Evolutionary conservation across 2,797 vertebrate genomes (phyloP), one percentile per base, ranked within the genome.

Genomic region (Sebastolobus alascanus): DNA sequence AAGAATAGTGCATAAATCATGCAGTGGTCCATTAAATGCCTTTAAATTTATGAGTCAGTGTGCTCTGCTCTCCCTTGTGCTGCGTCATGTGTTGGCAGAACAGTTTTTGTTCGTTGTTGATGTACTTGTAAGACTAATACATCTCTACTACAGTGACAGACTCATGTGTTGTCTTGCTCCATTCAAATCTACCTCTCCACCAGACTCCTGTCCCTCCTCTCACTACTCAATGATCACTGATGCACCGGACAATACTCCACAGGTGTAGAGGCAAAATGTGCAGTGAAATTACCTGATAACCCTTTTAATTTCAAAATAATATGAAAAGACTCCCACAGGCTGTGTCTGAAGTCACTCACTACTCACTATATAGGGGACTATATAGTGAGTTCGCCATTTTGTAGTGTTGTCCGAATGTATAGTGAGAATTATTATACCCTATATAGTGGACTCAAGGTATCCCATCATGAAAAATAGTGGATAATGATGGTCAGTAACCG

Each of bases 41-140:
- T 70, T 69, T 54, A 35, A 43, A 69, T 73, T 3, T 14, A 69
- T 13, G 18, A 63, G 29, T 71, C 11, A 37, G 31, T 18, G 54
- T 63, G n/a, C 29, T 50, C 64, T 54, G 31, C 22, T 67, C 50
- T 29, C 68, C 18, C 33, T 8, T 46, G 22, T 60, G 65, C 63
- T 40, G 29, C 4, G 29, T 68, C 1, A 55, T 2, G 14, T 29
- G 4, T 50, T 56, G 55, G 56, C 59, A 69, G 8, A 73, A 38
- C 64, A 29, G 29, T 50, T 82, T 61, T 56, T 71, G 40, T 52
- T 64, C 33, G 50, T 38, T 77, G 65, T 59, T 75, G 14, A 73
- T 76, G 22, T 22, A 14, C 43, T 31, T 50, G 25, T 40, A 52
- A 3, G 18, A 61, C 31, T 77, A 16, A 65, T 75, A 33, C 11